Conservation (phyloP, 2,888 invertebrate species). For the Aporophyla lueneburgensis region DNA sequence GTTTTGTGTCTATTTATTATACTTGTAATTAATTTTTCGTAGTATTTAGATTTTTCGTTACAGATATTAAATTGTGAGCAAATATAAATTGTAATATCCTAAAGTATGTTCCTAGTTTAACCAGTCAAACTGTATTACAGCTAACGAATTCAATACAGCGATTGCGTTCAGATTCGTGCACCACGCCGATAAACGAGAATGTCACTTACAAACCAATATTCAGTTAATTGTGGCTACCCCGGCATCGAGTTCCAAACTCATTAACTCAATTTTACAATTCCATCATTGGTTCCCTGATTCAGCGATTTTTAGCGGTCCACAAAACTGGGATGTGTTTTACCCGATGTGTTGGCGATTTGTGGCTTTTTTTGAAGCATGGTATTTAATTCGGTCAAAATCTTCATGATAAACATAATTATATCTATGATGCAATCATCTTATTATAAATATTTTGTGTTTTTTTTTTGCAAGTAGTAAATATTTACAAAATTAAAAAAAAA, state of each 20-base stretch:
- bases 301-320: neutral
- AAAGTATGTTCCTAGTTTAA: neutral
- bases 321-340: too few relatives aligned
- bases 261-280: conserved; percentile 41
- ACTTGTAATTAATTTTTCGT: too few relatives aligned
- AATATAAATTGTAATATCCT: neutral
- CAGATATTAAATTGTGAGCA: neutral
- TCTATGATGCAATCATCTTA: too few relatives aligned
- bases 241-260: conserved; percentile 22
- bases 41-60: neutral
- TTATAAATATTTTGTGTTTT: too few relatives aligned
- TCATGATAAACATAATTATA: too few relatives aligned
- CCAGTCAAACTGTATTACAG: conserved; percentile 16
- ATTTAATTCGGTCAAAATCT: too few relatives aligned
- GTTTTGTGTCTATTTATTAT: too few relatives aligned
- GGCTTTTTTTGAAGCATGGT: too few relatives aligned
- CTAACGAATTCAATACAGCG: conserved; percentile 43
- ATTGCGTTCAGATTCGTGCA: conserved; percentile 30
- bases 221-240: conserved; percentile 35
- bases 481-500: too few relatives aligned
- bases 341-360: too few relatives aligned
- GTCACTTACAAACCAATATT: conserved; percentile 58
- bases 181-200: conserved; percentile 52
- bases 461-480: too few relatives aligned
- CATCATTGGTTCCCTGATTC: neutral